These are phyloP conservation scores for Nasalis larvatus DNA, from an alignment of 2,113 vertebrate genomes.

Conservation along the genomic window DNA sequence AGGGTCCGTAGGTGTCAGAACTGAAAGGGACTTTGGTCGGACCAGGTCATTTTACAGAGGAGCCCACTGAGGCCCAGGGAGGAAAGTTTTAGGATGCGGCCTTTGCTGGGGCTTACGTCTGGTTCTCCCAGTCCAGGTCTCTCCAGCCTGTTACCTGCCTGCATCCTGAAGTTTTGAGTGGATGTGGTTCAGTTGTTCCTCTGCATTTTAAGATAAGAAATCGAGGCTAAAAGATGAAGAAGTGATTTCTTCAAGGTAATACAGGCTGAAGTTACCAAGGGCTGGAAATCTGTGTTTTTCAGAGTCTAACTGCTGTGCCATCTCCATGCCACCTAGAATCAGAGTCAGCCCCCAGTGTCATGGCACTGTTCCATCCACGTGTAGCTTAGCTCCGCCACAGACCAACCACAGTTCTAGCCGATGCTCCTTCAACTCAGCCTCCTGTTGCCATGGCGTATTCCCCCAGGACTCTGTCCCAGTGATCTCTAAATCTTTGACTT, in stretches of 20 bases:
- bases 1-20: fast-evolving
- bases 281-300: too few species aligned
- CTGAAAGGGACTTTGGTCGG: background rate
- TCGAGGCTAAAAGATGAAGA: background rate
- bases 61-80: background rate
- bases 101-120: background rate
- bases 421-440: fast-evolving
- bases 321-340: too few species aligned
- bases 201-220: background rate
- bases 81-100: fast-evolving
- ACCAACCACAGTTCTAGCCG: background rate
- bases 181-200: background rate
- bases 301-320: fast-evolving
- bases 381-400: background rate
- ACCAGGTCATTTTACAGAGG: fast-evolving
- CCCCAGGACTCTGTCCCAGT: background rate
- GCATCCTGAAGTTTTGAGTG: background rate
- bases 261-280: background rate
- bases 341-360: fast-evolving
- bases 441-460: background rate
- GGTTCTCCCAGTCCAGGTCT: fast-evolving
- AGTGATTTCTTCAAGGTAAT: too few species aligned
- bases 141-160: too few species aligned
- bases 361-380: fast-evolving
- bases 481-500: too few species aligned